Base-by-base conservation (phyloP, 2,113 vertebrate genomes). In the Sardina pilchardus region DNA sequence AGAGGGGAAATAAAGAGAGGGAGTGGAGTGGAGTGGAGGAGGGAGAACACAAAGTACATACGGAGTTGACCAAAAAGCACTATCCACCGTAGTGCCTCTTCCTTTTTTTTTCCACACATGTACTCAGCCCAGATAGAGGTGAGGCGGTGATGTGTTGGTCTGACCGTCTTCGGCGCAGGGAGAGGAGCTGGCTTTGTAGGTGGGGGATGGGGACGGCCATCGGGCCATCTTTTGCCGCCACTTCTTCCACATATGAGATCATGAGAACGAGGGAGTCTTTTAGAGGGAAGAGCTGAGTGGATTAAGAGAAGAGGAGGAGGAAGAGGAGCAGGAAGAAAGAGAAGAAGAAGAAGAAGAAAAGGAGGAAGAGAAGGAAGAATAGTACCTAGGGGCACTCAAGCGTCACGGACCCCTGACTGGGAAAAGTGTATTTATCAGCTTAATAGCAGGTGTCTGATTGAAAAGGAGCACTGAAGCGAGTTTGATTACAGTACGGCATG, bases 371-470 rank as follows among this genome's bases (percentile, higher is more conserved):
- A 91, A 93, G 78, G 92, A 91, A 93, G 90, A 91, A 88, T 89
- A 89, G 91, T 92, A 92, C 93, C 93, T 89, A 91, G 92, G 93
- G 92, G 91, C 92, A 93, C 93, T 94, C 93, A 89, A 92, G 16
- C 92, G 92, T 90, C 90, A 91, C 92, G 83, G 90, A 91, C 91
- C 92, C 91, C 95, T 93, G 91, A 93, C 94, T 94, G 94, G 83
- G 94, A 95, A 95, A 94, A 94, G 93, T 95, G 94, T 95, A 95
- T 95, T 95, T 95, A 95, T 95, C 93, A 94, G 93, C 92, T 93
- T 95, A 95, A 96, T 96, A 94, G 94, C 94, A 95, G 94, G 94
- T 94, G 94, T 95, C 93, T 95, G 93, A 94, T 95, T 94, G 94
- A 94, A 94, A 92, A 93, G 89, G 93, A 82, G 78, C 47, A 88